Conservation (phyloP, 1,140 invertebrate species). For the Drosophila pseudoananassae region DNA sequence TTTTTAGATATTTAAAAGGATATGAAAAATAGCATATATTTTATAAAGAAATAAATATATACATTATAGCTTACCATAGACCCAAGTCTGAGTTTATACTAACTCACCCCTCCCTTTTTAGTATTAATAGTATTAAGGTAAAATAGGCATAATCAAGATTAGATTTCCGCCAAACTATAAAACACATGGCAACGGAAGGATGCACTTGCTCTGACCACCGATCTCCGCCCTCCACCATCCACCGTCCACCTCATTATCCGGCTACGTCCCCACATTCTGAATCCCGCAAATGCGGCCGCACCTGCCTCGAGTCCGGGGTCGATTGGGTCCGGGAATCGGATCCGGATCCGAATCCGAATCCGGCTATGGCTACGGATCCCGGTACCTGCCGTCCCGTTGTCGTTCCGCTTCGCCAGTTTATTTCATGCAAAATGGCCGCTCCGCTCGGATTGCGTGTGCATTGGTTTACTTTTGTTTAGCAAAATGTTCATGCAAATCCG, state of each 20-base stretch:
- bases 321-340: conserved; percentile 5
- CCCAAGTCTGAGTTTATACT: too few relatives aligned
- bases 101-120: not conserved
- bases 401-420: conserved; percentile 21
- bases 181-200: conserved; percentile 24
- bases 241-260: not conserved
- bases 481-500: conserved; percentile 59
- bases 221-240: not conserved
- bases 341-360: not conserved
- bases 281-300: not conserved
- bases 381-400: not conserved
- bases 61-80: too few relatives aligned
- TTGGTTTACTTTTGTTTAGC: conserved; percentile 61
- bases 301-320: conserved; percentile 8
- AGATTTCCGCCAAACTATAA: conserved; percentile 15
- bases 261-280: not conserved
- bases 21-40: too few relatives aligned
- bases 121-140: not conserved
- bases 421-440: conserved; percentile 44
- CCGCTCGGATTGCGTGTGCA: conserved; percentile 32
- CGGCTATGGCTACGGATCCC: not conserved
- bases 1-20: too few relatives aligned
- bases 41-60: too few relatives aligned
- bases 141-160: not conserved
- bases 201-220: not conserved